Base-by-base conservation (phyloP, 35 echinoderm and acorn worm species). In the Holothuria glaberrima region DNA sequence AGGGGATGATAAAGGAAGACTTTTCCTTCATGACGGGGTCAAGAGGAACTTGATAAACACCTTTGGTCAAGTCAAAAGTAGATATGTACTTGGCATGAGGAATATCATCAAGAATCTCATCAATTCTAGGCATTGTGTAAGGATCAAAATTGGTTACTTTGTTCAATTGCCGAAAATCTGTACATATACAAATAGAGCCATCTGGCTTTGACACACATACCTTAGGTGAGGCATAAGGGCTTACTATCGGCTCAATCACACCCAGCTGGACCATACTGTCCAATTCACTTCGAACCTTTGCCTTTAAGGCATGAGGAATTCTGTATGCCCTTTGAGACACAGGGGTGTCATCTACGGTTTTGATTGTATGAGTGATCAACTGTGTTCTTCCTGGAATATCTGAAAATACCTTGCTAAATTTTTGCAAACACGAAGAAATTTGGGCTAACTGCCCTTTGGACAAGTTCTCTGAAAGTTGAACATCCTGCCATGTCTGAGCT, bases 31-130 rank as follows among this genome's bases (percentile, higher is more conserved):
- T 41, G 2, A 4, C 7, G 36, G 2, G 36, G 80, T 34, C 10
- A 33, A 87, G 41, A 69, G 84, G 84, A 6, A 87, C 38, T 41
- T 87, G 84, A 25, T 50, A 87, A 69, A 68, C 36, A 28, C 35
- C 36, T 87, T 87, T 34, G 31, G 32, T 48, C 7, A 87, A 87
- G 36, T 87, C 84, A 41, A 87, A 48, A 44, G 84, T 87, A 12
- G 60, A n/a, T 0, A 87, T 87, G 25, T 48, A 87, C 33, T 69
- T 44, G 18, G 63, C 84, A 44, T 46, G 9, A 2, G 31, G 9
- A n/a, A 87, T 62, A 36, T 86, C 58, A 66, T 86, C 83, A 21
- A 86, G 13, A 38, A 86, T 86, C 26, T 86, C 59, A 86, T 65
- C 83, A 30, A 86, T 86, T 22, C 83, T 31, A 86, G 83, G 83